Conservation (phyloP, 2,888 invertebrate species). For the Stegana nigrithorax region DNA sequence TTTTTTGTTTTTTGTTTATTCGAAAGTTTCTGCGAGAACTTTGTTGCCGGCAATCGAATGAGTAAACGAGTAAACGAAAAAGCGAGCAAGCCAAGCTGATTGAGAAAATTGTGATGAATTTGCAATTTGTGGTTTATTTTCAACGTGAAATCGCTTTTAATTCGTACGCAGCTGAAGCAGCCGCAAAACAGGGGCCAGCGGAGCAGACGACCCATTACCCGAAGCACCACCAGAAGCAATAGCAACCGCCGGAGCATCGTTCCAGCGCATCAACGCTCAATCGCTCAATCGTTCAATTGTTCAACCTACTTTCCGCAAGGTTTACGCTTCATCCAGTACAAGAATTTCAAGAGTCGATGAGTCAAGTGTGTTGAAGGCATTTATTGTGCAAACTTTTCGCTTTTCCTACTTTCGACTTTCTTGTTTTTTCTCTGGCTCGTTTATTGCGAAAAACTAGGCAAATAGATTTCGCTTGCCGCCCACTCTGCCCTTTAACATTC, state of each 20-base stretch:
- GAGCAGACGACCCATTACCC: too few relatives aligned
- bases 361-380: not conserved
- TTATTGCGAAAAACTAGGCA: constrained; percentile 5
- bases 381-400: not conserved
- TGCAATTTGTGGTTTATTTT: constrained; percentile 26
- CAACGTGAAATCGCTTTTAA: constrained; percentile 12
- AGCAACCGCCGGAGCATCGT: too few relatives aligned
- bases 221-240: too few relatives aligned
- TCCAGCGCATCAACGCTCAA: too few relatives aligned
- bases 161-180: not conserved
- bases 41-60: not conserved
- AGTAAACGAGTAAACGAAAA: too few relatives aligned
- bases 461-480: not conserved
- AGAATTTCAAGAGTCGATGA: not conserved
- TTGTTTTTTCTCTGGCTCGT: not conserved
- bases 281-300: too few relatives aligned
- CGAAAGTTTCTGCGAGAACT: not conserved
- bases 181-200: too few relatives aligned
- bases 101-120: constrained; percentile 23
- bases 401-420: not conserved
- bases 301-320: too few relatives aligned
- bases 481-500: not conserved
- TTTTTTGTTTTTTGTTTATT: not conserved
- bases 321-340: not conserved
- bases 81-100: too few relatives aligned